Base-by-base conservation (phyloP, 2,888 invertebrate species). In the Aphidoletes aphidimyza region DNA sequence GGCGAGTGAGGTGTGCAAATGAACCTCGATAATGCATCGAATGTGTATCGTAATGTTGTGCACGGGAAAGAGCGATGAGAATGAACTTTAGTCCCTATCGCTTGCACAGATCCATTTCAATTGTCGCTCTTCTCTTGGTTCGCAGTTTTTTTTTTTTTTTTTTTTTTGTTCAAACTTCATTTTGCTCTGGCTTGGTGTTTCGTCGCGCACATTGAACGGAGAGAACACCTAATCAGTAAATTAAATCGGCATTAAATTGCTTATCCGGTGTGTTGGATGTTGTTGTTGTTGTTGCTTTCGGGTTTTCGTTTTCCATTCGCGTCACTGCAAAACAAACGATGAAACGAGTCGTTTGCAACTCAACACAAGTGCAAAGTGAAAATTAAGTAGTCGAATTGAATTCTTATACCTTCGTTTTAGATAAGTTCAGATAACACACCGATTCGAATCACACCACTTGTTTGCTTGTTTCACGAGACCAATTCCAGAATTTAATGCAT, bases 221-320 rank as follows among this genome's bases (percentile, higher is more conserved):
- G 30, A 69, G 34, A 26, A 14, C 69, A 1, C 14, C 69, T 69
- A 69, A 69, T 69, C 69, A 69, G 34, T 69, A 69, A 69, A 69
- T 69, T 69, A 69, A 69, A 69, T 69, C 69, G 69, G 69, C 69
- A 69, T 69, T 34, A 69, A 69, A 69, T 69, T 69, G 69, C 69
- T 69, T 34, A 69, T 69, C 69, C 69, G 69, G 69, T 69, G 69
- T 54, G 22, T n/a, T n/a, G n/a, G n/a, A n/a, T n/a, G n/a, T n/a
- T n/a, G n/a, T n/a, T 54, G n/a, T 54, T 47, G 47, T 47, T 3
- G 8, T 9, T 47, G 19, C 19, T 47, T 47, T 17, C 30, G 14
- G 6, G n/a, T 69, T 69, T 11, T 69, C 34, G 3, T 30, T 11
- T 69, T 69, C 30, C 34, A 30, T 30, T 11, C 42, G 42, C 14